Conservation (phyloP, 37 sponge, comb jelly and placozoan genomes). For the Theonella swinhoei region DNA sequence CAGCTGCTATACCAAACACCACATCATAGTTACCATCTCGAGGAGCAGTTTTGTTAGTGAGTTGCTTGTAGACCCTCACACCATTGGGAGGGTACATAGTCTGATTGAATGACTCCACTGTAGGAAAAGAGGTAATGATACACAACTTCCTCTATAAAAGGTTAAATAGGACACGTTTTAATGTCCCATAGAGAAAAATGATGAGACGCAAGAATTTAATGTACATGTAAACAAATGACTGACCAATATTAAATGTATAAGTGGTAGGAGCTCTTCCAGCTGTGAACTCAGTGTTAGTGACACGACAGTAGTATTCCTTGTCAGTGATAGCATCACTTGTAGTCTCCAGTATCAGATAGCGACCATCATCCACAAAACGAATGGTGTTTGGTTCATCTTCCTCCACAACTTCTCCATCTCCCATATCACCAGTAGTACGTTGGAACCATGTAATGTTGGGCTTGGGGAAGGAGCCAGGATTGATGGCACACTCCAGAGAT, state of each 20-base stretch:
- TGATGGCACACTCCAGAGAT: conserved; percentile 30
- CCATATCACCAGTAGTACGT: background rate
- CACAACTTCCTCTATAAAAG: no score
- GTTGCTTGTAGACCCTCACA: no score
- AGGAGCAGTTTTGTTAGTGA: no score
- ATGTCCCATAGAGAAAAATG: no score
- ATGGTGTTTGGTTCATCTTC: background rate
- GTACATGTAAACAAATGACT: no score
- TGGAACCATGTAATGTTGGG: conserved; percentile 25
- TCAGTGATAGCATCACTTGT: background rate
- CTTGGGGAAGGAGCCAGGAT: conserved; percentile 1
- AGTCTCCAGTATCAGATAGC: conserved; percentile 27
- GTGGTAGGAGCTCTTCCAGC: background rate
- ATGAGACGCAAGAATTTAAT: no score
- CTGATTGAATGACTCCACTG: background rate
- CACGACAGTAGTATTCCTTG: conserved; percentile 36
- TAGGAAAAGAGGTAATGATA: background rate
- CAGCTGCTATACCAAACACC: no score
- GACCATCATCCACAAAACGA: conserved; percentile 23
- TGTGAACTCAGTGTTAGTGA: conserved; percentile 32
- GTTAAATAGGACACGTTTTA: no score
- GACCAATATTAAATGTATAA: background rate
- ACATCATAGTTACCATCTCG: no score
- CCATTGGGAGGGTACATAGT: no score
- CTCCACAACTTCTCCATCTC: background rate